Percentiles rank a stretch among this genome's conserved stretches.
Conservation (phyloP, 2,797 vertebrate genomes). For the Diglossa cyanea region DNA sequence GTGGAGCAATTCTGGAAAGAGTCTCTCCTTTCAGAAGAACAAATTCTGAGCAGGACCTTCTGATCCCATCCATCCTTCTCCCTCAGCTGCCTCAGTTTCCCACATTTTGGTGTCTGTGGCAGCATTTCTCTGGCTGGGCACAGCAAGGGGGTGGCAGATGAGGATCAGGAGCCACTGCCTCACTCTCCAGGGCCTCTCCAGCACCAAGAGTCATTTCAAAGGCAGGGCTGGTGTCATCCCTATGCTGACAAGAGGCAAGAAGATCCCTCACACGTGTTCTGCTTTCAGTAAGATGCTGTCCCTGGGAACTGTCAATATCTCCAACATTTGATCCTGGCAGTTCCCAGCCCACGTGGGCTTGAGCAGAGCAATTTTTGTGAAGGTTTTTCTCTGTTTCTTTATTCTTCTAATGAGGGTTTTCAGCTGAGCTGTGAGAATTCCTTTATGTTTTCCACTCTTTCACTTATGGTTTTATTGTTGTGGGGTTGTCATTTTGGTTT, state of each 20-base stretch:
- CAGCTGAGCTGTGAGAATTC: background rate
- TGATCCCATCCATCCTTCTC: background rate
- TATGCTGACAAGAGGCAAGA: background rate
- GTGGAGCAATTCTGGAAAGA: background rate
- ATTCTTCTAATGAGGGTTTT: background rate
- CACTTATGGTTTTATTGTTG: background rate
- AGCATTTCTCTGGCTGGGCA: background rate
- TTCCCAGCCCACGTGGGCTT: background rate
- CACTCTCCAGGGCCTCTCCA: background rate
- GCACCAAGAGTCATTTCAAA: constrained; percentile 25
- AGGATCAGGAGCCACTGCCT: rapidly evolving
- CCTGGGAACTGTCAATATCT: background rate
- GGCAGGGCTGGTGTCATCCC: background rate
- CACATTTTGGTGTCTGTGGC: rapidly evolving
- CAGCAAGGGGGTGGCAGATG: background rate
- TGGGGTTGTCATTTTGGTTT: background rate
- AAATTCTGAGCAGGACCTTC: background rate
- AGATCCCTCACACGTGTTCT: background rate
- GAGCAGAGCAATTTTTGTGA: background rate
- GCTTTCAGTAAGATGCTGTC: background rate
- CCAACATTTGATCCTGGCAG: constrained; percentile 11
- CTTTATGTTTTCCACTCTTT: background rate
- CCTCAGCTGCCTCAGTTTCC: background rate
- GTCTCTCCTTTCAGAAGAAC: background rate
- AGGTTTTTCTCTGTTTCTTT: background rate